These are phyloP conservation scores for Lasioglossum malachurum DNA, from an alignment of 2,888 invertebrate genomes.

Conservation along the genomic window DNA sequence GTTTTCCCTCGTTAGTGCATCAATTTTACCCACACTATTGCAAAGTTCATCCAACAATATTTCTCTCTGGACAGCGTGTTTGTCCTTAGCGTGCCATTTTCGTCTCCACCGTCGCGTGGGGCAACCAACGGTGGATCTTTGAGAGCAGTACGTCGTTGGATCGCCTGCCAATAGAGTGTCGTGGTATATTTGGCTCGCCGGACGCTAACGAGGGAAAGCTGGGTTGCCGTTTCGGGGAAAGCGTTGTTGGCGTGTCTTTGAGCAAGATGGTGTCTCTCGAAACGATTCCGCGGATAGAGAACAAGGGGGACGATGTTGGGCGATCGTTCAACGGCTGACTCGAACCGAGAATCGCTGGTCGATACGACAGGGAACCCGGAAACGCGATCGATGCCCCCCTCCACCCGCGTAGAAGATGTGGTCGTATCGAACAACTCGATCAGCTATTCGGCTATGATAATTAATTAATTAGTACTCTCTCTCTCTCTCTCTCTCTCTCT, in stretches of 20 bases:
- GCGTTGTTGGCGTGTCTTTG: neutral
- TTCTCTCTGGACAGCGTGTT: neutral
- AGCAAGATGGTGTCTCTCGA: neutral
- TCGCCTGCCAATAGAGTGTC: neutral
- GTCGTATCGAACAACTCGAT: conserved; percentile 57
- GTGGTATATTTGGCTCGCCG: neutral
- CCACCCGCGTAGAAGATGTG: conserved; percentile 31
- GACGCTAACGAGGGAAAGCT: neutral
- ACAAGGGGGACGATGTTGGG: neutral
- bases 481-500: too few species aligned
- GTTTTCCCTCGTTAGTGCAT: neutral
- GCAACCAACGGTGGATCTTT: neutral
- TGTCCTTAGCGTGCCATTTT: neutral
- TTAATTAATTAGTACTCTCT: conserved; percentile 48
- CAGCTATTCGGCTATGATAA: conserved; percentile 60
- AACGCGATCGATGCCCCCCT: conserved; percentile 23
- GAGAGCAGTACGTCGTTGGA: neutral
- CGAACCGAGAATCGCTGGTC: conserved; percentile 46
- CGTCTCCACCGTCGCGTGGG: neutral
- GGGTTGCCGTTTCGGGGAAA: neutral
- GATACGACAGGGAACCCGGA: conserved; percentile 57
- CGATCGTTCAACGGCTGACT: conserved; percentile 19
- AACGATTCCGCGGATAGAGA: neutral
- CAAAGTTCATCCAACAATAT: neutral
- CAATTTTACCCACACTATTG: neutral